Percentiles rank a stretch among this genome's conserved stretches.
These are phyloP conservation scores for Poecilia velifera DNA, from an alignment of 2,797 vertebrate species.

Conservation along the genomic window DNA sequence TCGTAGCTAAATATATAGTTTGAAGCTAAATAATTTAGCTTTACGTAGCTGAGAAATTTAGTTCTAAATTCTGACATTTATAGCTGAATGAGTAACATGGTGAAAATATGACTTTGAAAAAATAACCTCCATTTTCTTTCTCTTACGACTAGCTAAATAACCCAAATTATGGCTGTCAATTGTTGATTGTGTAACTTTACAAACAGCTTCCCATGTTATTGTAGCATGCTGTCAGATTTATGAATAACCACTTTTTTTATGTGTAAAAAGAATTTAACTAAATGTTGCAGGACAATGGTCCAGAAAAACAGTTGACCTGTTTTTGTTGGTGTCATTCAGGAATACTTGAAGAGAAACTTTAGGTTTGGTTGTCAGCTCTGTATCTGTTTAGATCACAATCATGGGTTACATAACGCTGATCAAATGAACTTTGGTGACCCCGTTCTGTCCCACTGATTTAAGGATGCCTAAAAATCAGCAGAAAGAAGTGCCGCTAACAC, in stretches of 20 bases:
- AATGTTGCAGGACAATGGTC: neutral
- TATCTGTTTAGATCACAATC: neutral
- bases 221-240: neutral
- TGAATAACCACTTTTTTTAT: neutral
- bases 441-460: neutral
- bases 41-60: too few species aligned
- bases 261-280: neutral
- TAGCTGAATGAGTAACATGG: neutral
- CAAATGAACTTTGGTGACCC: neutral
- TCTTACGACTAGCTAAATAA: too few species aligned
- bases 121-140: neutral
- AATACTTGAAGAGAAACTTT: neutral
- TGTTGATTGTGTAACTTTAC: too few species aligned
- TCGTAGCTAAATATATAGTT: neutral
- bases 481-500: neutral
- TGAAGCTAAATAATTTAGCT: neutral
- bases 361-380: neutral
- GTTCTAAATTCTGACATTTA: neutral
- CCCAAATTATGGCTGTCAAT: too few species aligned
- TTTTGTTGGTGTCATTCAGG: neutral
- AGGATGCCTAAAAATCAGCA: neutral
- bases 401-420: neutral
- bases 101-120: neutral
- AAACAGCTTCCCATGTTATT: neutral
- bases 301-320: neutral